Conservation (phyloP, 2,888 invertebrate species). For the Drosophila infuscata region DNA sequence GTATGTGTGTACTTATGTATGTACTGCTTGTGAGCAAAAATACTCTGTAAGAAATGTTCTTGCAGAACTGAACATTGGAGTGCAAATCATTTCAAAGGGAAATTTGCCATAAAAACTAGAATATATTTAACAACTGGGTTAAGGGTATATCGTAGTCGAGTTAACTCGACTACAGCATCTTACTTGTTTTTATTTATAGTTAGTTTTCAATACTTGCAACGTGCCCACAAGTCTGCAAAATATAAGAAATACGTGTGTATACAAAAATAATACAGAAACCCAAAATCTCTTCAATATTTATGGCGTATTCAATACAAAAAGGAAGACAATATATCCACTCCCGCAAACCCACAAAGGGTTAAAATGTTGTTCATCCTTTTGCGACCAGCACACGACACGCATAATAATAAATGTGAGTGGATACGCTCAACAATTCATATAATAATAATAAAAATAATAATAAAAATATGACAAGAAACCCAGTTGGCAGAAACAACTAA, state of each 20-base stretch:
- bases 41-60: too few relatives aligned
- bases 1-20: too few relatives aligned
- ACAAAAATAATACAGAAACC: not conserved
- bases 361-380: constrained; percentile 51
- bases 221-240: not conserved
- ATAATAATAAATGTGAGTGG: constrained; percentile 65
- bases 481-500: constrained; percentile 38
- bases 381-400: constrained; percentile 63
- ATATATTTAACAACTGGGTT: too few relatives aligned
- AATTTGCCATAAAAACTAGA: too few relatives aligned
- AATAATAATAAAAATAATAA: constrained; percentile 43
- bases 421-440: constrained; percentile 31
- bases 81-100: too few relatives aligned
- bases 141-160: too few relatives aligned
- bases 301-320: constrained; percentile 41
- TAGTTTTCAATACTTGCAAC: constrained; percentile 18
- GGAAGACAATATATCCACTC: constrained; percentile 8
- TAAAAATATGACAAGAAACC: constrained; percentile 34
- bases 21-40: too few relatives aligned
- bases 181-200: constrained; percentile 29
- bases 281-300: constrained; percentile 41
- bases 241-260: not conserved
- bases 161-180: too few relatives aligned
- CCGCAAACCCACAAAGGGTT: constrained; percentile 31
- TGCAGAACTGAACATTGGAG: too few relatives aligned